These are phyloP conservation scores for Aspidiotus rigidus DNA, from an alignment of 2,888 invertebrate species.

Conservation along the genomic window DNA sequence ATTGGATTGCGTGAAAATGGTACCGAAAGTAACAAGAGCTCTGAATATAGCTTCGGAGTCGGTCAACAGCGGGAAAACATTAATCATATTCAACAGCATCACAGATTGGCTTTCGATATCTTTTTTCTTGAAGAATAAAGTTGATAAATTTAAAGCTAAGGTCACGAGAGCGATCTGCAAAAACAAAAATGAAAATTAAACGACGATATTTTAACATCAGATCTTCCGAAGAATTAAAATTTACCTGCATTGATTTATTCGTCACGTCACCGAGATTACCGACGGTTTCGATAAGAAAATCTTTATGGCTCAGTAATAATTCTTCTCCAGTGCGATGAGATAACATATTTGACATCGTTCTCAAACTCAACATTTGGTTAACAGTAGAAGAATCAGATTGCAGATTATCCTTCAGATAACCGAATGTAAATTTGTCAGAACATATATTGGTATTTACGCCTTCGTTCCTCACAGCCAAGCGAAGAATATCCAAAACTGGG, in stretches of 20 bases:
- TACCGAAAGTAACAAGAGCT: constrained; percentile 66
- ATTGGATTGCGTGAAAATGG: constrained; percentile 41
- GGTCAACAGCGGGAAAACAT: constrained; percentile 49
- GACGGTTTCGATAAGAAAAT: constrained; percentile 50
- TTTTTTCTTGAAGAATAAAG: constrained; percentile 34
- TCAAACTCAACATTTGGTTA: constrained; percentile 68
- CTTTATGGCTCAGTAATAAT: constrained; percentile 51
- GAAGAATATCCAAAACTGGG: constrained; percentile 77
- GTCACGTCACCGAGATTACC: constrained; percentile 47
- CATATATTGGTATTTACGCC: constrained; percentile 51
- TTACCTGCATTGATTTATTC: constrained; percentile 57
- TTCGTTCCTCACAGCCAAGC: constrained; percentile 68
- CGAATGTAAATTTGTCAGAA: constrained; percentile 43
- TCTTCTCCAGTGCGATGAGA: constrained; percentile 57
- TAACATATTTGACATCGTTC: constrained; percentile 74
- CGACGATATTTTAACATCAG: no score
- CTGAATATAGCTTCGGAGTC: constrained; percentile 69
- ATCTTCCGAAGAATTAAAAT: neutral
- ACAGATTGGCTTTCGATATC: constrained; percentile 30
- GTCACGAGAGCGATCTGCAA: constrained; percentile 57
- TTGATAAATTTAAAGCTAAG: constrained; percentile 35
- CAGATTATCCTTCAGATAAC: constrained; percentile 39
- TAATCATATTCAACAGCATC: constrained; percentile 41
- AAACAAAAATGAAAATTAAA: constrained; percentile 23
- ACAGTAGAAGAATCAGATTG: constrained; percentile 46